phyloP scores from a whole-genome alignment of 2,113 vertebrate genomes.

The Hemiscyllium ocellatum region DNA sequence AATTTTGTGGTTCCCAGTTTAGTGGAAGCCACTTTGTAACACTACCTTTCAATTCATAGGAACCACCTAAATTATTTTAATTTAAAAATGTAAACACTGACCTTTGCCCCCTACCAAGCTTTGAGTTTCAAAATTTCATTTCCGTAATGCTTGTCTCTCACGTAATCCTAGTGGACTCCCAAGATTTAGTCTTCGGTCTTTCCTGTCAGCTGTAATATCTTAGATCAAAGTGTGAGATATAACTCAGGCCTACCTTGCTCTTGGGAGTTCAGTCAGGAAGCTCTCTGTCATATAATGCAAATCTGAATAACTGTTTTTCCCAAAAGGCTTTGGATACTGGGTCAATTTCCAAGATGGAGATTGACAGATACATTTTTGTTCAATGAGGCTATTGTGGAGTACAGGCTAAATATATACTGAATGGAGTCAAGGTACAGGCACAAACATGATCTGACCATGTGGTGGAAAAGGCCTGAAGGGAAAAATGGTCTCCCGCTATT shows the following conservation, averaged over 20 bases:
- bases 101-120: not conserved
- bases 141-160: not conserved
- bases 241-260: no score
- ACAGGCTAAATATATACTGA: no score
- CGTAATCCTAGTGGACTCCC: not conserved
- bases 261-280: not conserved
- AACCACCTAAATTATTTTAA: not conserved
- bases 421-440: not conserved
- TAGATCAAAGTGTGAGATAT: not conserved
- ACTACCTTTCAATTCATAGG: not conserved
- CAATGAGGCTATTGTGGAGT: not conserved
- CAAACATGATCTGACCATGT: not conserved
- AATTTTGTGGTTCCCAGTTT: not conserved
- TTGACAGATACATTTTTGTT: not conserved
- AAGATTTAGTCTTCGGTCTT: not conserved
- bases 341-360: not conserved
- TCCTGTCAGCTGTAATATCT: no score
- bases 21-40: not conserved
- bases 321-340: not conserved
- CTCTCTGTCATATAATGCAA: not conserved
- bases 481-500: not conserved
- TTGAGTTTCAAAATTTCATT: conserved; percentile 24
- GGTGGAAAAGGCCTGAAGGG: not conserved
- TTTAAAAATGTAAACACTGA: not conserved
- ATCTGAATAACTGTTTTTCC: not conserved